phyloP scores from a whole-genome alignment of 1,140 invertebrate genomes.

The Propsilocerus akamusi region DNA sequence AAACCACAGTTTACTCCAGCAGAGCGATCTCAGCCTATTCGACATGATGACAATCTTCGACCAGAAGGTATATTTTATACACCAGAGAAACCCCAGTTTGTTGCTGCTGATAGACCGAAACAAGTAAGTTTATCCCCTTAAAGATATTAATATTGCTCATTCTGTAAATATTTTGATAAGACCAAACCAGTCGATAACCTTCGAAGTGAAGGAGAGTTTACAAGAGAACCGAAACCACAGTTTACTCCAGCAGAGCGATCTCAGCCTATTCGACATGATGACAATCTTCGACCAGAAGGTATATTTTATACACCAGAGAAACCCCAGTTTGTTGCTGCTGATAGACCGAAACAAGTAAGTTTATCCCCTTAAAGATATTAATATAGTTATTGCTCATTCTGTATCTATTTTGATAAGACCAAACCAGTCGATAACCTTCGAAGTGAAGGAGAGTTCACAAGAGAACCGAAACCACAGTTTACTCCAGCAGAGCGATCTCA shows the following conservation, averaged over 20 bases:
- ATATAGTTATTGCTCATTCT: too few relatives aligned
- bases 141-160: too few relatives aligned
- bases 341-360: slow-evolving; percentile 12
- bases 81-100: slow-evolving; percentile 29
- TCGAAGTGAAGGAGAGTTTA: slow-evolving; percentile 47
- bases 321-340: slow-evolving; percentile 21
- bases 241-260: slow-evolving; percentile 26
- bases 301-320: slow-evolving; percentile 33
- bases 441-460: slow-evolving; percentile 32
- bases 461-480: slow-evolving; percentile 16
- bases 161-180: too few relatives aligned
- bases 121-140: slow-evolving; percentile 32
- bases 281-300: slow-evolving; percentile 42
- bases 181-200: slow-evolving; percentile 36
- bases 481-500: slow-evolving; percentile 25
- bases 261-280: slow-evolving; percentile 21
- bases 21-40: slow-evolving; percentile 21
- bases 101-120: slow-evolving; percentile 31
- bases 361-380: too few relatives aligned
- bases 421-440: slow-evolving; percentile 30
- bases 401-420: too few relatives aligned
- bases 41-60: slow-evolving; percentile 25
- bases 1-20: slow-evolving; percentile 15
- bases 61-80: slow-evolving; percentile 40
- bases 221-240: slow-evolving; percentile 21